phyloP scores from a whole-genome alignment of 2,113 vertebrate genomes.

The Archilochus colubris region DNA sequence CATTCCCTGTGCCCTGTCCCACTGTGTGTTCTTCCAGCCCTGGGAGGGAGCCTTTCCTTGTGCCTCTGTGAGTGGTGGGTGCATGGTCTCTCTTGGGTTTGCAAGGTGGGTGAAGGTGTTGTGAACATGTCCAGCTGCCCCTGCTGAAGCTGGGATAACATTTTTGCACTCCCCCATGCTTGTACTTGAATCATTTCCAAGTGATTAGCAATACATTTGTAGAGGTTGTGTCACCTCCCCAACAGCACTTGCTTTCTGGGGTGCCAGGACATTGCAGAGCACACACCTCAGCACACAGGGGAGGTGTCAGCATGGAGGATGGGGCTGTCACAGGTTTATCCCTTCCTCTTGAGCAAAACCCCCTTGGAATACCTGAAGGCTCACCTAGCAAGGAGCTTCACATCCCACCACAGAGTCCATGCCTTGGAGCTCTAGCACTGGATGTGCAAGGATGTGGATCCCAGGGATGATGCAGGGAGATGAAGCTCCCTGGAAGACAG shows the following conservation, averaged over 20 bases:
- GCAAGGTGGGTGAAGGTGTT: neutral
- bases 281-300: fast-evolving
- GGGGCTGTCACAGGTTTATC: neutral
- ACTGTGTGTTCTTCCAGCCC: neutral
- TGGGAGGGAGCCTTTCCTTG: neutral
- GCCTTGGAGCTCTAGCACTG: fast-evolving
- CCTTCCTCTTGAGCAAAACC: neutral
- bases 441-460: no score
- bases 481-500: neutral
- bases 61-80: neutral
- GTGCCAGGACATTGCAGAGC: fast-evolving
- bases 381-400: neutral
- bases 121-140: neutral
- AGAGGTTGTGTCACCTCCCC: neutral
- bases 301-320: no score
- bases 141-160: neutral
- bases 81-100: neutral
- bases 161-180: neutral
- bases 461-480: neutral
- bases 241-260: neutral
- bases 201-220: neutral
- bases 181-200: neutral
- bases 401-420: fast-evolving
- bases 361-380: neutral
- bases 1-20: neutral